Base-by-base conservation (phyloP, 92 coral and sea anemone genomes). In the Galaxea fascicularis region DNA sequence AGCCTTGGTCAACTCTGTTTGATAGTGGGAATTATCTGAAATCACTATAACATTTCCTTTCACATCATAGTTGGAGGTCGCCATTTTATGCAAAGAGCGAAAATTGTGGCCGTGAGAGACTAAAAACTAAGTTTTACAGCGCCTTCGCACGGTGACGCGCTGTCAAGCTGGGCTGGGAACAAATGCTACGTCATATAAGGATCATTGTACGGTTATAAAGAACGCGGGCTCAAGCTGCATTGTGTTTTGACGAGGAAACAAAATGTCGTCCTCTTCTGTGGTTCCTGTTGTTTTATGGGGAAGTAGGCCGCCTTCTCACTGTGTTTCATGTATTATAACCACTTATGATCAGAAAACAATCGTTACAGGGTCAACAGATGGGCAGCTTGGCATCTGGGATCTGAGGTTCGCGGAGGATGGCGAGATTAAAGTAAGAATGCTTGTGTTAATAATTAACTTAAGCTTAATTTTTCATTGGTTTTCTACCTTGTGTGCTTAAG, bases 251-350 rank as follows among this genome's bases (percentile, higher is more conserved):
- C 28, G 67, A 35, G 53, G 45, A 15, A 41, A 27, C 83, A 91
- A 86, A 46, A 97, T 94, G 98, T 93, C 98, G 24, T 89, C 98
- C 17, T 97, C 99, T 15, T 92, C 98, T 4, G 93, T 97, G 0
- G 96, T 97, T 41, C 99, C 99, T 16, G 90, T 97, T 10, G 92
- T 97, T 75, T 91, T 97, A 26, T 97, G 99, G 99, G 99, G 99
- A 62, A 92, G 89, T 65, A 86, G 94, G 25, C 97, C 99, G 45
- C 99, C 99, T 27, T 88, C 98, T 14, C 99, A 97, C 57, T 88
- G 91, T 49, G 92, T 97, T 20, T 94, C 98, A 29, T 94, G 99
- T 74, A 93, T 97, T 51, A 88, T 96, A 35, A 93, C 98, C 26
- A 97, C 99, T 13, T 94, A 94, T 79, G 97, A 97, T 68, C 99